phyloP scores from a whole-genome alignment of 2,113 vertebrate genomes.

The Zosterops hypoxanthus region DNA sequence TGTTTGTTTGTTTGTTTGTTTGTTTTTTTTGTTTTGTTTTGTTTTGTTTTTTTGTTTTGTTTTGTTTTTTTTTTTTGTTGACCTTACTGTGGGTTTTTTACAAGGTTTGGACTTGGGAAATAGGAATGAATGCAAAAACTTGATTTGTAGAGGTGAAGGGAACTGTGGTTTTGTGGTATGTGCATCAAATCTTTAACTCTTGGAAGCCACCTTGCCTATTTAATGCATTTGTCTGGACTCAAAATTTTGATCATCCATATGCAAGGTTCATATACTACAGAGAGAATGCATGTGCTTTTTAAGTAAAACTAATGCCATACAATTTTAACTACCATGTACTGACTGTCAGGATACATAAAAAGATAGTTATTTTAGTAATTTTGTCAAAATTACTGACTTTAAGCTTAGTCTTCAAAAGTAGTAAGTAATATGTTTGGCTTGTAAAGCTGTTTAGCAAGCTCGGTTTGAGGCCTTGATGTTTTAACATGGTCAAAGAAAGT shows the following conservation, averaged over 20 bases:
- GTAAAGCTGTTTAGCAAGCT: neutral
- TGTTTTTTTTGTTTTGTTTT: too few species aligned
- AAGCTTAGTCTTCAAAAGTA: neutral
- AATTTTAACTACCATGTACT: neutral
- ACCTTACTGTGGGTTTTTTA: neutral
- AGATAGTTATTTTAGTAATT: neutral
- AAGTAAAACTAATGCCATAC: neutral
- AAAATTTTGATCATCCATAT: neutral
- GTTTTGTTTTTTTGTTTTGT: too few species aligned
- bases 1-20: too few species aligned
- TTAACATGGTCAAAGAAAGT: neutral
- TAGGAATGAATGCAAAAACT: neutral
- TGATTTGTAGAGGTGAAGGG: neutral
- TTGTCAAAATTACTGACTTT: neutral
- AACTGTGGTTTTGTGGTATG: neutral
- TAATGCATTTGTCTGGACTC: neutral
- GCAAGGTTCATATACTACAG: neutral
- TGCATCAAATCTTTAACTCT: neutral
- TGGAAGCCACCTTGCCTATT: neutral
- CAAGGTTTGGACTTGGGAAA: neutral
- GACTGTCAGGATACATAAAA: neutral
- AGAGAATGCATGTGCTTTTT: neutral
- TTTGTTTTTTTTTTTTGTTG: neutral
- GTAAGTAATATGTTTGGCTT: neutral
- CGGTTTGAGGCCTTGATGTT: neutral